These are phyloP conservation scores for Hydrolagus affinis DNA, from an alignment of 2,113 vertebrate species.

Conservation along the genomic window DNA sequence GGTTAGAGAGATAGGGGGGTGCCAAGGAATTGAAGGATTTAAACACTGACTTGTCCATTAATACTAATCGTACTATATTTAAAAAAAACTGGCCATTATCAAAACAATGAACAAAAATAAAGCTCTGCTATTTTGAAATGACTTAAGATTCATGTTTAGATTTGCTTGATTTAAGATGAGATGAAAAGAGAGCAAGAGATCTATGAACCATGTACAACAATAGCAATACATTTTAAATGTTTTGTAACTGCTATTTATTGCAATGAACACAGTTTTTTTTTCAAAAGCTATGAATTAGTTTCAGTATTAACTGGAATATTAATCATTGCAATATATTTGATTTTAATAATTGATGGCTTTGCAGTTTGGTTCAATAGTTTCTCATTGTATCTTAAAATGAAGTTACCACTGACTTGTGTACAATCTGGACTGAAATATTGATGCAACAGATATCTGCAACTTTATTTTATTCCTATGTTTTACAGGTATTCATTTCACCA, in stretches of 20 bases:
- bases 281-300: not conserved
- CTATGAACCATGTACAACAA: not conserved
- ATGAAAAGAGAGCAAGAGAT: too few species aligned
- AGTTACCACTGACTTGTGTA: conserved; percentile 11
- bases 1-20: too few species aligned
- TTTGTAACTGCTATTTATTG: not conserved
- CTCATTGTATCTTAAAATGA: not conserved
- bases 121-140: too few species aligned
- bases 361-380: conserved; percentile 12
- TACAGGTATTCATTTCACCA: not conserved
- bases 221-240: not conserved
- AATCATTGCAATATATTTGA: not conserved
- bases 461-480: not conserved
- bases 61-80: too few species aligned
- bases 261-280: not conserved
- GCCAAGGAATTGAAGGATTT: too few species aligned
- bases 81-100: too few species aligned
- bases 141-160: too few species aligned
- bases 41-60: too few species aligned
- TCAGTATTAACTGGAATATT: not conserved
- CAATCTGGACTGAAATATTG: not conserved
- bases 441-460: not conserved
- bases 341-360: not conserved
- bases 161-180: too few species aligned
- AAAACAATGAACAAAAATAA: too few species aligned